A percentile compares a stretch with the other conserved stretches of the same genome.
Evolutionary conservation across 2,113 vertebrate genomes (phyloP).

Genomic region (Catharus minimus): DNA sequence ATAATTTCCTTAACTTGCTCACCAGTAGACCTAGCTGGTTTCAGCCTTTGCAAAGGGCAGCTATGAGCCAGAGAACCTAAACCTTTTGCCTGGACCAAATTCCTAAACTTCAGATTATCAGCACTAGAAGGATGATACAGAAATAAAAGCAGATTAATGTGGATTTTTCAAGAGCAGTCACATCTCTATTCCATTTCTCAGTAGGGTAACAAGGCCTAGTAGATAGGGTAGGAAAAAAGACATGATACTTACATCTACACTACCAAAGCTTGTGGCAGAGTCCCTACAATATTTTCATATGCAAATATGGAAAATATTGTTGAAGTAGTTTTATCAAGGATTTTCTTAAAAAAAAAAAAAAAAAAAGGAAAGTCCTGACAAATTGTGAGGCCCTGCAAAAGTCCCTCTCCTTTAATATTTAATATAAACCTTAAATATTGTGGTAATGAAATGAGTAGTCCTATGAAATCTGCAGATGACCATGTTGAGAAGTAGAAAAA

Average conservation of each 20-base stretch:
- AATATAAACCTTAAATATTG: neutral
- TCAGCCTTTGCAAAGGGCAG: neutral
- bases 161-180: neutral
- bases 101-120: neutral
- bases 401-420: neutral
- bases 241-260: fast-evolving
- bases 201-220: neutral
- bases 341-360: neutral
- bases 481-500: neutral
- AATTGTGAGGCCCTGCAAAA: neutral
- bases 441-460: neutral
- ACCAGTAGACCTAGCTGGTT: neutral
- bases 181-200: neutral
- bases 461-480: neutral
- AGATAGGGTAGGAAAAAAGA: neutral
- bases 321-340: neutral
- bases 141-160: neutral
- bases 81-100: neutral
- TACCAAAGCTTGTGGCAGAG: neutral
- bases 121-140: neutral
- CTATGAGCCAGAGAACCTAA: neutral
- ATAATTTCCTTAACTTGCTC: neutral
- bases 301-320: neutral
- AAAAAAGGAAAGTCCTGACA: neutral
- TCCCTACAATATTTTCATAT: neutral